Percentiles rank a stretch among this genome's conserved stretches.
Conservation (phyloP, 2,113 vertebrate genomes). For the Athene cunicularia region DNA sequence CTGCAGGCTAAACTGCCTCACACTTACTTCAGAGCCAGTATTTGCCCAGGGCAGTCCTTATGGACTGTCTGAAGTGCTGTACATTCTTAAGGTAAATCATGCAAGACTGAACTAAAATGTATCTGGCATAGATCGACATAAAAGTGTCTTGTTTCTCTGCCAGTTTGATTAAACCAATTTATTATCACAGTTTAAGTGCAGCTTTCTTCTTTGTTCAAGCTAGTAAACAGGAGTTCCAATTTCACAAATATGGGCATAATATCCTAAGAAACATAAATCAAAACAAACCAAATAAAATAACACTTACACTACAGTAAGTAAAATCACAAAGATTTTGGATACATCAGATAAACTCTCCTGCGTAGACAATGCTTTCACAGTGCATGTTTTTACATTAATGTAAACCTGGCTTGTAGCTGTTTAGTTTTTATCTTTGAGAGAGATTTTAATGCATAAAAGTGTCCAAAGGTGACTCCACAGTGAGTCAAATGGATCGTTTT, state of each 20-base stretch:
- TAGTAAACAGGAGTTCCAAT: neutral
- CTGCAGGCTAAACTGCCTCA: neutral
- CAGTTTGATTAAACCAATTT: neutral
- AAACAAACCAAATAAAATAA: neutral
- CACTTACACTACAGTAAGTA: neutral
- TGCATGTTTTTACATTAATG: neutral
- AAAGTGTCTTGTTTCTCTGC: neutral
- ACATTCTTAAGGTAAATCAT: neutral
- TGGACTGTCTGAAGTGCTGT: neutral
- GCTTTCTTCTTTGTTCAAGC: neutral
- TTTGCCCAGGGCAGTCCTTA: neutral
- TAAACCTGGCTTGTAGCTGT: neutral
- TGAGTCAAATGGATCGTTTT: neutral
- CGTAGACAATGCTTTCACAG: neutral
- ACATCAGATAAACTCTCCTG: neutral
- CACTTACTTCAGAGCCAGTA: neutral
- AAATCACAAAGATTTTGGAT: neutral
- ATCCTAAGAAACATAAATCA: slow-evolving; percentile 2
- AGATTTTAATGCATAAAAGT: neutral
- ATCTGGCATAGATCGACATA: neutral
- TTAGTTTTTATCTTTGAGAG: neutral
- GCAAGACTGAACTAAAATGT: neutral
- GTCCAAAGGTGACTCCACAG: neutral
- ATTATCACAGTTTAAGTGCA: neutral
- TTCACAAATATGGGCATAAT: neutral